These are phyloP conservation scores for Thryonomys swinderianus DNA, from an alignment of 2,113 vertebrate species.

Conservation along the genomic window DNA sequence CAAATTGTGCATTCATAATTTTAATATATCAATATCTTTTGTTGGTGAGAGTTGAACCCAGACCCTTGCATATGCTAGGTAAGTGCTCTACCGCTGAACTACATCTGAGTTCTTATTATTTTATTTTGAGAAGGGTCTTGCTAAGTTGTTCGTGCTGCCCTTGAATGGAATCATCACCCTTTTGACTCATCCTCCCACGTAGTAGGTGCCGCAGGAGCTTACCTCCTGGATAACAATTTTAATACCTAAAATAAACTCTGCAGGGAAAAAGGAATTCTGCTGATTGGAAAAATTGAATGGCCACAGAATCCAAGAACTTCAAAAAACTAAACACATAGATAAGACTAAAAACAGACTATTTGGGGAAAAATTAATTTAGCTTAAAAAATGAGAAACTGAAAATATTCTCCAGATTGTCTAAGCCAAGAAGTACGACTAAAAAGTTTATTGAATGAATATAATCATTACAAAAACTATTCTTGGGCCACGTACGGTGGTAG, in stretches of 20 bases:
- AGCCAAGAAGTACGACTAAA: background rate
- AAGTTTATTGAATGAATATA: background rate
- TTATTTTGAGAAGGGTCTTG: background rate
- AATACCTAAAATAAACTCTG: background rate
- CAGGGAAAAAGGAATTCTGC: background rate
- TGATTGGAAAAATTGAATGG: background rate
- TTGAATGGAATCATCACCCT: background rate
- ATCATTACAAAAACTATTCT: background rate
- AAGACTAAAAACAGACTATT: background rate
- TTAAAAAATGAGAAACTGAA: constrained; percentile 8
- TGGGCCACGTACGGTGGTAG: background rate
- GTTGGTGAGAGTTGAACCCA: background rate
- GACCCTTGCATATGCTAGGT: background rate
- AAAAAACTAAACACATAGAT: background rate
- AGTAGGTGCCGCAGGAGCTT: background rate
- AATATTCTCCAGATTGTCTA: background rate
- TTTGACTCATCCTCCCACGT: background rate
- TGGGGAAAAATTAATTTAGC: background rate
- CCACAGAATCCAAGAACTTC: background rate
- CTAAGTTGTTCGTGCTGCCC: background rate
- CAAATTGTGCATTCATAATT: background rate
- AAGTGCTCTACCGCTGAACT: background rate
- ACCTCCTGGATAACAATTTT: background rate
- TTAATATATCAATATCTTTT: background rate
- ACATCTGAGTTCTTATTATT: background rate